Conservation (phyloP, 2,888 invertebrate genomes). For the Thalpophila matura region DNA sequence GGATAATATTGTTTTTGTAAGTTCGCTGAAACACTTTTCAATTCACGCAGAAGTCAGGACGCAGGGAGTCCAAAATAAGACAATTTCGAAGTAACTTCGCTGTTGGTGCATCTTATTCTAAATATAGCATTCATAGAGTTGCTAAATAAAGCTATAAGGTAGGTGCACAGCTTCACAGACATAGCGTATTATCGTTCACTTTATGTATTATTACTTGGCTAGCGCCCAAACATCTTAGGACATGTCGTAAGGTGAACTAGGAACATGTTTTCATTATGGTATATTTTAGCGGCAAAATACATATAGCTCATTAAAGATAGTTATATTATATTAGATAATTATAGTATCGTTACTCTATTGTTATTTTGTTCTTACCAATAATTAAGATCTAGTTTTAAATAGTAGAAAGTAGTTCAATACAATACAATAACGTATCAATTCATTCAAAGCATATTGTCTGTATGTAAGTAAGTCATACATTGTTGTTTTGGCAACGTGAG, state of each 20-base stretch:
- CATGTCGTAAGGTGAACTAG: conserved; percentile 51
- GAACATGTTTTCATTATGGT: conserved; percentile 40
- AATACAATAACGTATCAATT: conserved; percentile 21
- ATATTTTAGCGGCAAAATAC: conserved; percentile 25
- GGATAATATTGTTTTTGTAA: not conserved
- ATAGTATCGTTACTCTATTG: conserved; percentile 2
- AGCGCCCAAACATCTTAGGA: conserved; percentile 56
- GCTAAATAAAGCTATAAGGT: conserved; percentile 53
- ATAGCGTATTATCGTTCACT: conserved; percentile 34
- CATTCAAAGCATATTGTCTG: conserved; percentile 26
- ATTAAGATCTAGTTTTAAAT: conserved; percentile 13
- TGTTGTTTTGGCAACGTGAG: conserved; percentile 48
- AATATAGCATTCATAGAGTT: conserved; percentile 60
- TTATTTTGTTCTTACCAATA: conserved; percentile 2
- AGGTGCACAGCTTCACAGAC: conserved; percentile 32
- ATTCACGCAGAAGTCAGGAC: not conserved
- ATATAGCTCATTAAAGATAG: not conserved
- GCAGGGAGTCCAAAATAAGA: conserved; percentile 33
- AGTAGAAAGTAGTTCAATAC: conserved; percentile 26
- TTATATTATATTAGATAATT: no score
- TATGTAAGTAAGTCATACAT: conserved; percentile 43
- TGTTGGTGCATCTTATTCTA: conserved; percentile 59
- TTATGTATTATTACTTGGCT: conserved; percentile 63
- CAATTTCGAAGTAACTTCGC: conserved; percentile 28
- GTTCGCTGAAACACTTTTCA: conserved; percentile 9